Evolutionary conservation across 2,113 vertebrate genomes (phyloP), one percentile per base, ranked within the genome.

Genomic region (Australoheros scitulus): DNA sequence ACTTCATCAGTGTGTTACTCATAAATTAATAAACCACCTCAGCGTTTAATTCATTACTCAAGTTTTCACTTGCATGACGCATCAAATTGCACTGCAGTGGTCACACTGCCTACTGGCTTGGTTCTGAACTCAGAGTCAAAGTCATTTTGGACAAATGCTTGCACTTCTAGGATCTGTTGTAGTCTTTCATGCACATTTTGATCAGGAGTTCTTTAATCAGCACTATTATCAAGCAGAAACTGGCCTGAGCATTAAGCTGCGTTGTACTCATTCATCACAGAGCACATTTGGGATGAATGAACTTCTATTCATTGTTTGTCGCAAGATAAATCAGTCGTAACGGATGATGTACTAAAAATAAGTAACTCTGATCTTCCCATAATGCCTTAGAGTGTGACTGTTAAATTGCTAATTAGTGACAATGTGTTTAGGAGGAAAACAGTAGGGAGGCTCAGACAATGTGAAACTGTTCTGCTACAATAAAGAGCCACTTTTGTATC

Each of bases 401-500:
- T 79, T 76, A 83, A 87, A 88, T 80, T 77, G 65, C 68, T 83
- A 63, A 89, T 90, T 84, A 92, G 72, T 36, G 61, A 61, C 58
- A 77, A 36, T 81, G 78, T 83, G 80, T 81, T 82, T 38, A 29
- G 18, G 80, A 60, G 80, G 60, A 2, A 38, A 32, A 68, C 47
- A 68, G 63, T 2, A 22, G 64, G 7, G 18, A 76, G 57, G 82
- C 34, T 88, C 41, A 47, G 36, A 80, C 55, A 15, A 7, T 36
- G 8, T 47, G 47, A 34, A 79, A 75, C 61, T 76, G 55, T 41
- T 81, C 43, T 76, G 20, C 65, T 22, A 55, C 11, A 32, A 87
- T 56, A 77, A 68, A 64, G 68, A 41, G 10, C 4, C 0, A 34
- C 76, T 68, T 68, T 52, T 76, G 11, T n/a, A 58, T 81, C 58